Evolutionary conservation across 1,140 invertebrate genomes (phyloP), one percentile per base, ranked within the genome.

Genomic region (Triops cancriformis): DNA sequence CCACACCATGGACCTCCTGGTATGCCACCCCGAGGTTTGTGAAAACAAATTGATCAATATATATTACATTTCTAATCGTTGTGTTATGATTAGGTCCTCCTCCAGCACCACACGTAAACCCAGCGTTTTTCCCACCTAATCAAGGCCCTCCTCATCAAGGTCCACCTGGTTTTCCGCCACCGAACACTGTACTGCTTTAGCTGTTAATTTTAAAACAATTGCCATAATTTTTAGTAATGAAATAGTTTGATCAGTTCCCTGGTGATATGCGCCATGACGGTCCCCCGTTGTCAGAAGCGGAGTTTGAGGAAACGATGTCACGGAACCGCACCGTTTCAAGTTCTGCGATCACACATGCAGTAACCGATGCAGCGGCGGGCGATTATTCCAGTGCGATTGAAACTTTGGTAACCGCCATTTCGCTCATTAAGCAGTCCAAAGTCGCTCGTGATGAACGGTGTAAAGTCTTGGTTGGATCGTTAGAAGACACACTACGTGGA

Each of bases 271-370:
- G 87, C 31, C 89, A 90, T 80, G 85, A 85, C 4, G 86, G 89
- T 72, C 89, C 92, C 0, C 89, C 89, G 42, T 88, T 98, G 27
- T 92, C 90, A 79, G 97, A 98, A 85, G 91, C 92, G 80, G 98
- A 99, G 87, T 98, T 98, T 86, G 97, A 99, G 86, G 98, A 99
- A 85, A 96, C 98, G 51, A 98, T 99, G 94, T 90, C 92, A 75
- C 89, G 98, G 80, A 99, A 99, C 86, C 89, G 97, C 80, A 98
- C 96, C 12, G 97, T 99, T 1, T 98, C 96, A 10, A 97, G 94
- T 80, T 96, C 93, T 45, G 97, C 98, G 2, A 99, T 99, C 79
- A 94, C 95, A 14, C 88, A 97, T 80, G 98, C 98, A 14, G 96
- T 99, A 14, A 94, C 95, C 45, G 98, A 99, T 87, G 98, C 98